Evolutionary conservation across 1,140 invertebrate species (phyloP).

Genomic region (Coptotermes formosanus): DNA sequence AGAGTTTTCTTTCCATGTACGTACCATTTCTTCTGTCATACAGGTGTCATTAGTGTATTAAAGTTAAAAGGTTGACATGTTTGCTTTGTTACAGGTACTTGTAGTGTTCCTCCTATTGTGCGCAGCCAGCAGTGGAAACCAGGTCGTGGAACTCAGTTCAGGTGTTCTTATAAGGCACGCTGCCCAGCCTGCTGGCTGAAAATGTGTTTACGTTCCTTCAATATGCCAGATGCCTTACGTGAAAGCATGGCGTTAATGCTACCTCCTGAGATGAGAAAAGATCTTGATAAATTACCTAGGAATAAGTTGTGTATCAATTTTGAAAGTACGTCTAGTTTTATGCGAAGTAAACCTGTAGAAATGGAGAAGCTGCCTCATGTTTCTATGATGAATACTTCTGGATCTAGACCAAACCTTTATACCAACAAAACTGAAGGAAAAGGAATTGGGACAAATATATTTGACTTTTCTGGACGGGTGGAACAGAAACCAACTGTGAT

Average conservation of each 20-base stretch:
- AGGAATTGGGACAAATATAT: constrained; percentile 9
- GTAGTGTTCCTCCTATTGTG: constrained; percentile 67
- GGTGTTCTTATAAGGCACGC: constrained; percentile 66
- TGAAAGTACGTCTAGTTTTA: neutral
- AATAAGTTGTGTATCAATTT: neutral
- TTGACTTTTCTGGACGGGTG: neutral
- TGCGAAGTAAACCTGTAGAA: neutral
- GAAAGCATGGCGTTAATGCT: constrained; percentile 40
- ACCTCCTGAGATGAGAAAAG: constrained; percentile 52
- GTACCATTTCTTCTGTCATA: no score
- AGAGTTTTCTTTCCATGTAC: no score
- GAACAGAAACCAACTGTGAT: constrained; percentile 29
- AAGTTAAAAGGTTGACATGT: neutral
- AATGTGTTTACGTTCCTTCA: constrained; percentile 75
- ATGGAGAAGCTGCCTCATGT: neutral
- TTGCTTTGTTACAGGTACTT: constrained; percentile 47
- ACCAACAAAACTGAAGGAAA: constrained; percentile 26
- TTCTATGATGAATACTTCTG: neutral
- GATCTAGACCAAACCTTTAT: neutral
- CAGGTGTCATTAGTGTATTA: no score
- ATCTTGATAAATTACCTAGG: neutral
- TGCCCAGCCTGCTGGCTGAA: constrained; percentile 87
- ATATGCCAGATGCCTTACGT: constrained; percentile 54
- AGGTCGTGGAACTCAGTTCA: constrained; percentile 47
- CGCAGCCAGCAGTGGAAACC: constrained; percentile 68